Percentiles rank a stretch among this genome's conserved stretches.
Evolutionary conservation across 2,888 invertebrate genomes (phyloP).

Genomic region (Notodonta ziczac): DNA sequence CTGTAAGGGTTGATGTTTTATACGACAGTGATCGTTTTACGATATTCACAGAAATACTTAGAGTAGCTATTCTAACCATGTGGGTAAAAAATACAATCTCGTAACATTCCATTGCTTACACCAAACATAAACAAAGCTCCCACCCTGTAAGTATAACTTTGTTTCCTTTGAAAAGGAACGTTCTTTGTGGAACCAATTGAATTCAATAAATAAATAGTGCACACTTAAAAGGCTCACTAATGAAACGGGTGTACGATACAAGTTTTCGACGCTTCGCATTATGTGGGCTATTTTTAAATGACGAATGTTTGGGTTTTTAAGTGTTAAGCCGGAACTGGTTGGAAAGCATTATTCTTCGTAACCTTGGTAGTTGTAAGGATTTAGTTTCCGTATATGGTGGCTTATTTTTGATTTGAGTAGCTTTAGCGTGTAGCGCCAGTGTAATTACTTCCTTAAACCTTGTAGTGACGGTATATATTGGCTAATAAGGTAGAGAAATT

Average conservation of each 20-base stretch:
- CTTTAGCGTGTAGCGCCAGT: too few species aligned
- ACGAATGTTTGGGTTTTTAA: conserved; percentile 10
- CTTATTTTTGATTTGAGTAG: not conserved
- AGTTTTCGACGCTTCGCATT: conserved; percentile 12
- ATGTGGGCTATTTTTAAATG: conserved; percentile 25
- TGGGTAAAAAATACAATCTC: not conserved
- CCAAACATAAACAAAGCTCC: conserved; percentile 44
- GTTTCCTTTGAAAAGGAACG: conserved; percentile 51
- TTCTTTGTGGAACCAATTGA: conserved; percentile 58
- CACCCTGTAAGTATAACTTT: conserved; percentile 41
- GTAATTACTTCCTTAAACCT: too few species aligned
- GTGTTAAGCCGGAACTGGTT: not conserved
- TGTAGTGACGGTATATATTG: too few species aligned
- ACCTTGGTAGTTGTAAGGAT: not conserved
- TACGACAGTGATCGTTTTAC: too few species aligned
- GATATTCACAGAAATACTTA: too few species aligned
- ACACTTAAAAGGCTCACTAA: conserved; percentile 43
- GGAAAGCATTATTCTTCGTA: not conserved
- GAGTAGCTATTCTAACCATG: too few species aligned
- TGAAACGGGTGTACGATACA: conserved; percentile 32
- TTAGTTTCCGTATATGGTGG: not conserved
- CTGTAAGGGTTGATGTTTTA: too few species aligned
- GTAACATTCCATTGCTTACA: conserved; percentile 10
- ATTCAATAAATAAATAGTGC: conserved; percentile 59
- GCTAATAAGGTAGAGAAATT: too few species aligned